Evolutionary conservation across 1,140 invertebrate genomes (phyloP).

Genomic region (Drosophila kikkawai): DNA sequence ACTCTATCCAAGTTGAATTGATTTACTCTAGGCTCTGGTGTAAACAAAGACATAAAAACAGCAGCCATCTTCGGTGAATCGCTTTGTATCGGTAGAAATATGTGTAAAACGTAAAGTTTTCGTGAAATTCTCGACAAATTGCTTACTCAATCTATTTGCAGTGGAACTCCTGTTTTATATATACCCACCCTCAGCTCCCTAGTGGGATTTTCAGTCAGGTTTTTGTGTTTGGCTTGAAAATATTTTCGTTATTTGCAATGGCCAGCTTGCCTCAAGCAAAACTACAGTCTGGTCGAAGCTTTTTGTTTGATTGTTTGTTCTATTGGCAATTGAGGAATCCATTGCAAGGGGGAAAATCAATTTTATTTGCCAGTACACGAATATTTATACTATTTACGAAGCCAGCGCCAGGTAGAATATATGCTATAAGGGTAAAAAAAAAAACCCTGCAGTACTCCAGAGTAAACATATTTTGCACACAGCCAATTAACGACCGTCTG

Average conservation of each 20-base stretch:
- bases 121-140: constrained; percentile 19
- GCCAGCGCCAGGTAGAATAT: constrained; percentile 7
- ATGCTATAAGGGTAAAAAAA: neutral
- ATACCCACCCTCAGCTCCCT: constrained; percentile 7
- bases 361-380: constrained; percentile 30
- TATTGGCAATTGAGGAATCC: constrained; percentile 38
- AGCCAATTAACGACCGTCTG: constrained; percentile 32
- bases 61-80: constrained; percentile 21
- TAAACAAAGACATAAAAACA: constrained; percentile 43
- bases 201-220: constrained; percentile 3
- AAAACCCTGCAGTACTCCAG: constrained; percentile 19
- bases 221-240: constrained; percentile 33
- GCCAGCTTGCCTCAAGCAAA: constrained; percentile 19
- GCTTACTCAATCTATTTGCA: constrained; percentile 16
- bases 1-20: constrained; percentile 43
- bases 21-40: constrained; percentile 22
- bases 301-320: constrained; percentile 39
- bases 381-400: constrained; percentile 14
- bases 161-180: neutral
- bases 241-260: constrained; percentile 42
- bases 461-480: constrained; percentile 28
- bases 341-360: constrained; percentile 30
- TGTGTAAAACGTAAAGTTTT: constrained; percentile 29
- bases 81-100: constrained; percentile 24
- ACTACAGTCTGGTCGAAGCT: constrained; percentile 17